These are phyloP conservation scores for Neolamprologus variostigma DNA, from an alignment of 2,113 vertebrate species.

Conservation along the genomic window DNA sequence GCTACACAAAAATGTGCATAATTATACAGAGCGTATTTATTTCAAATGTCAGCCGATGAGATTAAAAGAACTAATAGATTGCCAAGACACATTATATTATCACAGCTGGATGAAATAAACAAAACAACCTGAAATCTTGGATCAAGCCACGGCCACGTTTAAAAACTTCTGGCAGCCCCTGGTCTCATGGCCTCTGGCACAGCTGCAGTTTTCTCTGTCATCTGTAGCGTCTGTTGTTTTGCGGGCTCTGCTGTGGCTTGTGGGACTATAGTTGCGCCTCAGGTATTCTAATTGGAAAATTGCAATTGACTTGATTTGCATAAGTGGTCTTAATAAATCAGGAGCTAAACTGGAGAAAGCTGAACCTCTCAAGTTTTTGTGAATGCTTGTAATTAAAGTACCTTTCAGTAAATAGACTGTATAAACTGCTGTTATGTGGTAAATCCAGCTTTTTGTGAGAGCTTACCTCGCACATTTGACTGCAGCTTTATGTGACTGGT, in stretches of 20 bases:
- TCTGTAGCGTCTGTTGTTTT: constrained; percentile 35
- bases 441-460: not conserved
- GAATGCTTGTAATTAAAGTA: constrained; percentile 28
- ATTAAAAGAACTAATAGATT: constrained; percentile 31
- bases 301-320: constrained; percentile 58
- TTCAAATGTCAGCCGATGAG: constrained; percentile 34
- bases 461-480: constrained; percentile 14
- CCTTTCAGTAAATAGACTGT: constrained; percentile 7
- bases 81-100: constrained; percentile 10
- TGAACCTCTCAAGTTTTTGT: constrained; percentile 14
- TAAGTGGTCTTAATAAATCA: constrained; percentile 65
- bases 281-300: constrained; percentile 61
- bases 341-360: constrained; percentile 40
- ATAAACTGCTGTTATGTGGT: not conserved
- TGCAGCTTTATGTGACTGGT: constrained; percentile 4
- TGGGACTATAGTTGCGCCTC: constrained; percentile 43
- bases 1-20: constrained; percentile 27
- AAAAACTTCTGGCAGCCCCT: constrained; percentile 21
- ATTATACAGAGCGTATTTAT: constrained; percentile 29
- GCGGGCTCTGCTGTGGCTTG: constrained; percentile 14
- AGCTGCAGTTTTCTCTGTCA: constrained; percentile 9
- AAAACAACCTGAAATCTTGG: constrained; percentile 2
- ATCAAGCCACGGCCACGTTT: not conserved
- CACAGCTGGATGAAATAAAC: constrained; percentile 35
- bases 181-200: constrained; percentile 35